Evolutionary conservation across 2,113 vertebrate genomes (phyloP).

Genomic region (Barbus barbus): DNA sequence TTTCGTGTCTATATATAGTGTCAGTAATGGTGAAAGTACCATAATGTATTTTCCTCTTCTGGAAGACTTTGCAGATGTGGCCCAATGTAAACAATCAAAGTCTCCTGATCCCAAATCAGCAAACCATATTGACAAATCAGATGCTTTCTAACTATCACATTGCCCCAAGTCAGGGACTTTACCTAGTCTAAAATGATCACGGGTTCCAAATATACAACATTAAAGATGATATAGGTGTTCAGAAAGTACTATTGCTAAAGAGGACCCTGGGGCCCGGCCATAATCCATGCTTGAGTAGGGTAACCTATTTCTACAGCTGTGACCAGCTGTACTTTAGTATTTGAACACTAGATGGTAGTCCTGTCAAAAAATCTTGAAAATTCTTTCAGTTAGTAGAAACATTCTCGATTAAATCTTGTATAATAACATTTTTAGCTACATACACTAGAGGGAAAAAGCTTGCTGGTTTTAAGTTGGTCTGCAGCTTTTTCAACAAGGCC

Average conservation of each 20-base stretch:
- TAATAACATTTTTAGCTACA: neutral
- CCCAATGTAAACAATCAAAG: neutral
- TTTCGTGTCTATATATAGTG: neutral
- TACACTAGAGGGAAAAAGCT: too few relatives aligned
- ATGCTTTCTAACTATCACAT: neutral
- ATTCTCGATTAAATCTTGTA: neutral
- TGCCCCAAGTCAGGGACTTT: neutral
- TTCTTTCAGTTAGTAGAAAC: neutral
- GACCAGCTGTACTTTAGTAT: neutral
- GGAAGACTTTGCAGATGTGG: neutral
- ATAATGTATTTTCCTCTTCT: too few relatives aligned
- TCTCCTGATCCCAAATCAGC: neutral
- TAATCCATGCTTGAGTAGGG: neutral
- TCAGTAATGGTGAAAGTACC: too few relatives aligned
- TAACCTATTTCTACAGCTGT: neutral
- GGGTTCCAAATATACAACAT: neutral
- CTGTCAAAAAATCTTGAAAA: neutral
- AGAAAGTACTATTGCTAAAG: neutral
- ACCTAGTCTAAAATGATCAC: neutral
- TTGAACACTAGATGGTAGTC: constrained; percentile 33
- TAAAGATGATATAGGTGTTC: neutral
- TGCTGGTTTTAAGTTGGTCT: too few relatives aligned
- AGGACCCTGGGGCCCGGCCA: neutral
- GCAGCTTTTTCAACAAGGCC: too few relatives aligned
- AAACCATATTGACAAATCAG: neutral